Base-by-base conservation (phyloP, 2,797 vertebrate genomes). In the Hipposideros larvatus region DNA sequence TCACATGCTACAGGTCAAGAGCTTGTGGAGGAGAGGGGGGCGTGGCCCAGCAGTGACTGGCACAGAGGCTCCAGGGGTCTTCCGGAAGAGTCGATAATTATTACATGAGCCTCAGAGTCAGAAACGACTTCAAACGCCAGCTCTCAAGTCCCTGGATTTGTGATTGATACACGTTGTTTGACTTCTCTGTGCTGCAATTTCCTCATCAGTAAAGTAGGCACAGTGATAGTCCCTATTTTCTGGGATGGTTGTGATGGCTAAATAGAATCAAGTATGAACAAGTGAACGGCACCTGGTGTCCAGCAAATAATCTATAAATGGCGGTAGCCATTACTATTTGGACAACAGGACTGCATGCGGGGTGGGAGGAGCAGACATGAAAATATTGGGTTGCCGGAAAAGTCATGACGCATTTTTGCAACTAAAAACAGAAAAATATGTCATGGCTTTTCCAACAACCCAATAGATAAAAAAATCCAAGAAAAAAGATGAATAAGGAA, bases 261-360 rank as follows among this genome's bases (percentile, higher is more conserved):
- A 65, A 16, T 3, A 28, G 5, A 14, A 8, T 0, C n/a, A 43
- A 0, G 28, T 4, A 26, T 6, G 55, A 74, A 7, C 10, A 21
- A 34, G 22, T 2, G 59, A 24, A 51, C 0, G 2, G 80, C 11
- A 1, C 28, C 48, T 7, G 46, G 48, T 11, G 22, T 26, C 7
- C 0, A 10, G 63, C 4, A 26, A 31, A 53, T 19, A 21, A 37
- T 10, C 48, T 34, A 18, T 4, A 28, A 11, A 21, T 0, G 57
- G 65, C 0, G 10, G 57, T 1, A 19, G 34, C 31, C 43, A 4
- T 4, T n/a, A 37, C 13, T 16, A 57, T 41, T 77, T 73, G 65
- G n/a, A n/a, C n/a, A n/a, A n/a, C 46, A 57, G 43, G 31, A 14
- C 34, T 66, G 26, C 34, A 19, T 7, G 51, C 51, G 26, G 41